Percentiles rank a stretch among this genome's conserved stretches.
Conservation (phyloP, 2,888 invertebrate species). For the Sialis fuliginosa region DNA sequence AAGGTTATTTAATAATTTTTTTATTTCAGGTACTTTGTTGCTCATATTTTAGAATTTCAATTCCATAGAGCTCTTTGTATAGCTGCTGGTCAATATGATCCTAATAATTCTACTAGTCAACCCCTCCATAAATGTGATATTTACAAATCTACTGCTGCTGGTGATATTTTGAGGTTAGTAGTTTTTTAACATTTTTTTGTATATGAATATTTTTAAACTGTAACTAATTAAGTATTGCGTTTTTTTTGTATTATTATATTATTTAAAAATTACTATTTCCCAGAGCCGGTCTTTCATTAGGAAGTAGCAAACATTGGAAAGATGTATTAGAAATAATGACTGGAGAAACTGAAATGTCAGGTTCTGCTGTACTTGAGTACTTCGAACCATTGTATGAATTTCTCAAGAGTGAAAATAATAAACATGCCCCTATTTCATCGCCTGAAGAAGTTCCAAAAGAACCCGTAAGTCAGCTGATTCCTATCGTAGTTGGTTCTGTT, state of each 20-base stretch:
- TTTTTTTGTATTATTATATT: too few species aligned
- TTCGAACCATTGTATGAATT: constrained; percentile 36
- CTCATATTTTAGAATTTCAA: constrained; percentile 61
- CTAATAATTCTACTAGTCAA: constrained; percentile 25
- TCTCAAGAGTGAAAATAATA: constrained; percentile 29
- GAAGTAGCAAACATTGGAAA: constrained; percentile 32
- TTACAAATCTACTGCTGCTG: constrained; percentile 45
- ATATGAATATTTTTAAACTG: not conserved
- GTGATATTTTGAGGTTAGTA: constrained; percentile 36
- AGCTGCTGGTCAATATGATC: constrained; percentile 43
- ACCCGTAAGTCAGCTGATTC: not conserved
- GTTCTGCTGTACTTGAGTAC: constrained; percentile 34
- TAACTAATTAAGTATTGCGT: not conserved
- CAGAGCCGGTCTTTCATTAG: constrained; percentile 30
- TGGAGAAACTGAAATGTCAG: constrained; percentile 33
- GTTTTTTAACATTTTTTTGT: not conserved
- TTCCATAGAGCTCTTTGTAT: constrained; percentile 53
- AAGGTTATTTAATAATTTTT: too few species aligned
- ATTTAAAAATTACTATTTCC: too few species aligned
- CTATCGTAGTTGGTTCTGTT: not conserved
- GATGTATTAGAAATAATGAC: constrained; percentile 39
- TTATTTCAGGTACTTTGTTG: constrained; percentile 36
- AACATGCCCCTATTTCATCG: constrained; percentile 12
- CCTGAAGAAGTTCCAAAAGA: not conserved
- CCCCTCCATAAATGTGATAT: constrained; percentile 57